A percentile compares a stretch with the other conserved stretches of the same genome.
These are phyloP conservation scores for Acrobasis suavella DNA, from an alignment of 2,888 invertebrate genomes.

Conservation along the genomic window DNA sequence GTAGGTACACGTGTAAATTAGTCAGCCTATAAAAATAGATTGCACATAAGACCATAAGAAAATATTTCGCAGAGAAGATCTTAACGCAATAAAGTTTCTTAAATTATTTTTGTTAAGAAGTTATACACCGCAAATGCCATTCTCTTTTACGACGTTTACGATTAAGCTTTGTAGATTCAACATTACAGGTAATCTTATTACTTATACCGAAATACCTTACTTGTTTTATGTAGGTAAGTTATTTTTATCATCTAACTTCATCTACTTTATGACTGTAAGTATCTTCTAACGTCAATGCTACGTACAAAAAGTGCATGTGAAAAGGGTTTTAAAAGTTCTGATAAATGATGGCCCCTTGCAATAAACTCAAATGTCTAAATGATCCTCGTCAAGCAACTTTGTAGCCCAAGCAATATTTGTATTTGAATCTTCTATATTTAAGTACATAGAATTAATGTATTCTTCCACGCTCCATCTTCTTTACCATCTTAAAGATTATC, in stretches of 20 bases:
- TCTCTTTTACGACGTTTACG: neutral
- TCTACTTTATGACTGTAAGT: slow-evolving; percentile 13
- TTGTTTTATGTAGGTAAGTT: neutral
- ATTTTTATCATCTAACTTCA: neutral
- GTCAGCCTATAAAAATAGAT: slow-evolving; percentile 77
- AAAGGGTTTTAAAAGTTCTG: slow-evolving; percentile 31
- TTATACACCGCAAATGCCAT: slow-evolving; percentile 6
- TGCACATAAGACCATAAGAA: slow-evolving; percentile 69
- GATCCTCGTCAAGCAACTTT: slow-evolving; percentile 51
- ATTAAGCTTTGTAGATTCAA: neutral
- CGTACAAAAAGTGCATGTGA: slow-evolving; percentile 33
- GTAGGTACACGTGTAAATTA: slow-evolving; percentile 57
- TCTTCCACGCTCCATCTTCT: slow-evolving; percentile 47
- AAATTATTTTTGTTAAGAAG: slow-evolving; percentile 23
- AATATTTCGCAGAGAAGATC: slow-evolving; percentile 60
- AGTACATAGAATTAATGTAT: slow-evolving; percentile 61
- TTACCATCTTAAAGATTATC: slow-evolving; percentile 56
- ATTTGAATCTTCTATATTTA: slow-evolving; percentile 53
- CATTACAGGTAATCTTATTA: neutral
- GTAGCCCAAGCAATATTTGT: slow-evolving; percentile 46
- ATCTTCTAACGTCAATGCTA: slow-evolving; percentile 38
- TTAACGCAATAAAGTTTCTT: slow-evolving; percentile 32
- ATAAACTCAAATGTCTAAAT: slow-evolving; percentile 56
- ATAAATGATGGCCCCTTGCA: slow-evolving; percentile 70
- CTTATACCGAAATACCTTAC: too few species aligned